Evolutionary conservation across 2,797 vertebrate genomes (phyloP), one percentile per base, ranked within the genome.

Genomic region (Girardinus metallicus): DNA sequence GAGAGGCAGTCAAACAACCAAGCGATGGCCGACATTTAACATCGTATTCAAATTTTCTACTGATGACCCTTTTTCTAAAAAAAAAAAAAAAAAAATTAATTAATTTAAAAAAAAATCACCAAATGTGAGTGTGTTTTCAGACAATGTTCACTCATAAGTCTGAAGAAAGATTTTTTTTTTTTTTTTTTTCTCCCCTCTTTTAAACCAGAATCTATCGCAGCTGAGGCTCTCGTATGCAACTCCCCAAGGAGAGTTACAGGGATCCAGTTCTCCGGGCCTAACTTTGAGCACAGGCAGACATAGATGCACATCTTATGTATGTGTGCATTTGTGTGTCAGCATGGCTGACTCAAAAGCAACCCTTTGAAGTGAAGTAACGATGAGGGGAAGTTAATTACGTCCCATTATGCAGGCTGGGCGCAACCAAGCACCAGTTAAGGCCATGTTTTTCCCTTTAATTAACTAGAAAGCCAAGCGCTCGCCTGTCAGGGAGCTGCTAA

Each of bases 311-410:
- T 90, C 78, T 81, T 86, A 73, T 80, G 46, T 73, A 75, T 84
- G 76, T 87, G 77, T 82, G 84, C 43, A 78, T 81, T 60, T 60
- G 34, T 80, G 81, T 85, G 78, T 84, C 82, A 88, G 91, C 86
- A 83, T 89, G 92, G 87, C 91, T 91, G 91, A 93, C 92, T 95
- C 90, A 90, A 92, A 94, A 91, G 86, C 90, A 82, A 85, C 89
- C 92, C 97, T 96, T 94, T 96, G 96, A 96, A 96, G 97, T 97
- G 96, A 96, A 96, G 96, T 95, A 96, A 96, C 96, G 97, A 97
- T 97, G 97, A 97, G 97, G 97, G 96, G 97, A 97, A 98, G 97
- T 97, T 99, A 98, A 99, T 99, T 98, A 96, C 96, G 96, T 95
- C 96, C 95, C 95, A 97, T 97, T 96, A 93, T 96, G 95, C 96